phyloP scores from a whole-genome alignment of 1,140 invertebrate species.

The Drosophila obscura region DNA sequence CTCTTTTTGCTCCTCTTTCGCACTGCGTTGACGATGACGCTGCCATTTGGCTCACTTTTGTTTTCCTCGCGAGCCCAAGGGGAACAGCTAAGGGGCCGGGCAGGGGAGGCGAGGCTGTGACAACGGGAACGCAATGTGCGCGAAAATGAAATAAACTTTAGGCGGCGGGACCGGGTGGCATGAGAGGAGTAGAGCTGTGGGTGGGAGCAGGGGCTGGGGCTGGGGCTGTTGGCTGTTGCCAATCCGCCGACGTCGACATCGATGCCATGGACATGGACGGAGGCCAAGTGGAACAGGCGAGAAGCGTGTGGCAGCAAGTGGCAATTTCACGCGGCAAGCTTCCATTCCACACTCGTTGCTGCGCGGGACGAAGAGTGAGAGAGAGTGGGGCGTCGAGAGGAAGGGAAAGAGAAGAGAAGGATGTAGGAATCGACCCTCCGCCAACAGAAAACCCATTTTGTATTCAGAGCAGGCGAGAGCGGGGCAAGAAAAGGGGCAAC shows the following conservation, averaged over 20 bases:
- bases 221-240: constrained; percentile 22
- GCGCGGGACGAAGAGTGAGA: not conserved
- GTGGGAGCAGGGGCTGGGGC: not conserved
- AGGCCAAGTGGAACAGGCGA: constrained; percentile 82
- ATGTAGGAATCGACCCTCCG: not conserved
- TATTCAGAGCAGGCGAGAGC: constrained; percentile 58
- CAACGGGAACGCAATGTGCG: constrained; percentile 71
- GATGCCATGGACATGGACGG: constrained; percentile 58
- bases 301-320: constrained; percentile 74
- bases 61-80: constrained; percentile 30
- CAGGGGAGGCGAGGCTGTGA: constrained; percentile 36
- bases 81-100: not conserved
- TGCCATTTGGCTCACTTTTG: constrained; percentile 73
- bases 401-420: not conserved
- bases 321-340: constrained; percentile 76
- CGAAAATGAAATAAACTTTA: constrained; percentile 82
- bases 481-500: constrained; percentile 32
- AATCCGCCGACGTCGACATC: constrained; percentile 42
- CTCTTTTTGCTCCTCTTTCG: constrained; percentile 10
- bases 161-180: constrained; percentile 10
- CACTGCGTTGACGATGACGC: constrained; percentile 65
- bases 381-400: too few species aligned
- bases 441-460: constrained; percentile 71
- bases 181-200: constrained; percentile 10
- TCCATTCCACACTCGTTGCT: constrained; percentile 19